These are phyloP conservation scores for Montipora cactus DNA, from an alignment of 64 coral and sea anemone genomes.

Conservation along the genomic window DNA sequence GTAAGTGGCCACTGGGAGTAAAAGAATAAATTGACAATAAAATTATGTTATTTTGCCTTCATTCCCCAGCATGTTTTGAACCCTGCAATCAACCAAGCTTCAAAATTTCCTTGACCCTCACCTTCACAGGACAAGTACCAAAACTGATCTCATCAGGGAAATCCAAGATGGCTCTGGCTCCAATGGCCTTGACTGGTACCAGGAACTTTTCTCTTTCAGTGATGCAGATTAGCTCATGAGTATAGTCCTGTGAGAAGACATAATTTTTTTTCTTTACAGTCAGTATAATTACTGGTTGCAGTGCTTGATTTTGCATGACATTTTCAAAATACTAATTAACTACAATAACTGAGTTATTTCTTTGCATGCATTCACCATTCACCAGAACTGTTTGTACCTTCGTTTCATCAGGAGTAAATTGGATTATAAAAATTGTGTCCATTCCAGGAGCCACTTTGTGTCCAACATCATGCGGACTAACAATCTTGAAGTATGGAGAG, in stretches of 20 bases:
- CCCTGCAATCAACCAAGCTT: too few relatives aligned
- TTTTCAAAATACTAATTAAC: too few relatives aligned
- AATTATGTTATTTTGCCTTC: too few relatives aligned
- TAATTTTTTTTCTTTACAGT: not conserved
- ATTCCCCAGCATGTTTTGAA: too few relatives aligned
- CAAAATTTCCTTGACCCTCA: not conserved
- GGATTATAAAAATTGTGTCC: constrained; percentile 90
- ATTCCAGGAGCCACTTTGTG: constrained; percentile 98
- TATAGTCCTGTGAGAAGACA: constrained; percentile 79
- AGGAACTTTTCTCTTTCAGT: constrained; percentile 99
- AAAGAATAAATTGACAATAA: too few relatives aligned
- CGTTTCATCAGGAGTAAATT: constrained; percentile 98
- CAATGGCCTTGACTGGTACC: constrained; percentile 89
- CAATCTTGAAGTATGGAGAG: constrained; percentile 98
- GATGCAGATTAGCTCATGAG: constrained; percentile 96
- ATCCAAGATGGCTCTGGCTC: constrained; percentile 94
- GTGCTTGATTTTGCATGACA: too few relatives aligned
- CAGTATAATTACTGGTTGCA: too few relatives aligned
- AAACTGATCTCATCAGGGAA: constrained; percentile 99
- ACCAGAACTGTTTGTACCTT: constrained; percentile 54
- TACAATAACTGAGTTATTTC: too few relatives aligned
- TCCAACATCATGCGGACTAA: constrained; percentile 94
- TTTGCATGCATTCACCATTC: too few relatives aligned
- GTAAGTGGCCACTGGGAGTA: too few relatives aligned
- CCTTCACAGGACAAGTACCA: constrained; percentile 95